phyloP scores from a whole-genome alignment of 2,888 invertebrate genomes.

The Monopis laevigella region DNA sequence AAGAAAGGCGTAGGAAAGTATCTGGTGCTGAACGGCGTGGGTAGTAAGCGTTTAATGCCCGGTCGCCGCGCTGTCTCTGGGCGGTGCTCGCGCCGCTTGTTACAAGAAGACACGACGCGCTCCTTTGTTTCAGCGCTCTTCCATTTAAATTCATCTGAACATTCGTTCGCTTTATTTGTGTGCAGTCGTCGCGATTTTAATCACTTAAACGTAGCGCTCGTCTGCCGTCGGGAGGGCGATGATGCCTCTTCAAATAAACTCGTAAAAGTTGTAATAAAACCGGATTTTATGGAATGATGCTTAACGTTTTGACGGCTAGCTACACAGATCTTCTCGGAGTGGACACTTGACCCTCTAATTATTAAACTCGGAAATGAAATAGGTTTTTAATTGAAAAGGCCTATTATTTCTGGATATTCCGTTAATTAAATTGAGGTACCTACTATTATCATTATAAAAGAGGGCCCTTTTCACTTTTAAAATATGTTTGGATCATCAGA shows the following conservation, averaged over 20 bases:
- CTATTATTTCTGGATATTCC: no score
- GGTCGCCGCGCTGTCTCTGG: background rate
- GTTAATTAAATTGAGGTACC: no score
- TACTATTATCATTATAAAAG: no score
- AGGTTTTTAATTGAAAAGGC: conserved; percentile 1
- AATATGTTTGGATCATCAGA: no score
- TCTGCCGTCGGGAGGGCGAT: conserved; percentile 16
- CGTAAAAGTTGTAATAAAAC: conserved; percentile 17
- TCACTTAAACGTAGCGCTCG: conserved; percentile 51
- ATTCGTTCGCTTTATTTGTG: conserved; percentile 42
- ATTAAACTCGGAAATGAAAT: conserved; percentile 10
- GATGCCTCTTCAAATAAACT: conserved; percentile 22
- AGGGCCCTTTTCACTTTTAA: no score
- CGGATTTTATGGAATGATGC: conserved; percentile 17
- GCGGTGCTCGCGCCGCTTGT: conserved; percentile 22
- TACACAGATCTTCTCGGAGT: background rate
- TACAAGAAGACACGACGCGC: conserved; percentile 33
- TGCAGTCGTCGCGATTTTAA: conserved; percentile 49
- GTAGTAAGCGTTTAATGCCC: background rate
- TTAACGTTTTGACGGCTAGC: conserved; percentile 12
- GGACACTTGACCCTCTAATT: conserved; percentile 11
- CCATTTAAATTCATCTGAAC: conserved; percentile 58
- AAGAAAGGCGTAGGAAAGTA: no score
- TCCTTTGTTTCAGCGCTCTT: conserved; percentile 36
- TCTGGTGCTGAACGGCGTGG: no score